Percentiles rank a stretch among this genome's conserved stretches.
These are phyloP conservation scores for Mongoloraphidia duomilia DNA, from an alignment of 2,888 invertebrate species.

Conservation along the genomic window DNA sequence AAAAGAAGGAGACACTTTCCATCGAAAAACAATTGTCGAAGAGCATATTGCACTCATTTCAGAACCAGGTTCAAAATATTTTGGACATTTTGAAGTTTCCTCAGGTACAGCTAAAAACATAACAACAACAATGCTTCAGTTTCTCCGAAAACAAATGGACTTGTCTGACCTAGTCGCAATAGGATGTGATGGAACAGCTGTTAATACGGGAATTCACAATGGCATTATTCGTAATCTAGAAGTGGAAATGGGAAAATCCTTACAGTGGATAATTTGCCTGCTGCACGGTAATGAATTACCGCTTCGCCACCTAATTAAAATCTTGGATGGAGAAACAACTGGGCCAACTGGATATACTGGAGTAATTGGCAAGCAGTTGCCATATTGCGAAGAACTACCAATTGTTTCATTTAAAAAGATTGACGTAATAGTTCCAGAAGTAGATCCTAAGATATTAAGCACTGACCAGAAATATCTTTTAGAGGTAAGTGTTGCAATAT, in stretches of 20 bases:
- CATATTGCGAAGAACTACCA: neutral
- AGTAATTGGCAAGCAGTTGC: neutral
- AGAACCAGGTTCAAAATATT: constrained; percentile 12
- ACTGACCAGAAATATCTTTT: constrained; percentile 13
- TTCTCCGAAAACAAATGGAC: neutral
- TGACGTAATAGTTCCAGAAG: no score
- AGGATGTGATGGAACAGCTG: constrained; percentile 10
- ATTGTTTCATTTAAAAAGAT: no score
- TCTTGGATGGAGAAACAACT: neutral
- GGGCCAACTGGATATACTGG: neutral
- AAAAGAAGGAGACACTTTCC: constrained; percentile 6
- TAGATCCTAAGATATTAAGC: constrained; percentile 7
- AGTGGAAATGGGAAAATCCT: no score
- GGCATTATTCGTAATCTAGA: constrained; percentile 9
- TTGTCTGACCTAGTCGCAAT: constrained; percentile 1
- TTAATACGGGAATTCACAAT: constrained; percentile 9
- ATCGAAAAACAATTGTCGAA: constrained; percentile 8
- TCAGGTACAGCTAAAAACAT: constrained; percentile 8
- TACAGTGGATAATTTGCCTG: no score
- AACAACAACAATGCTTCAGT: neutral
- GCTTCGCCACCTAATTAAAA: no score
- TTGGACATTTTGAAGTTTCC: constrained; percentile 11
- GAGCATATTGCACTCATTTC: constrained; percentile 11
- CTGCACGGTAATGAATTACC: no score
- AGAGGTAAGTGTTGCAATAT: constrained; percentile 9